These are phyloP conservation scores for Polymixis lichenea DNA, from an alignment of 2,888 invertebrate species.

Conservation along the genomic window DNA sequence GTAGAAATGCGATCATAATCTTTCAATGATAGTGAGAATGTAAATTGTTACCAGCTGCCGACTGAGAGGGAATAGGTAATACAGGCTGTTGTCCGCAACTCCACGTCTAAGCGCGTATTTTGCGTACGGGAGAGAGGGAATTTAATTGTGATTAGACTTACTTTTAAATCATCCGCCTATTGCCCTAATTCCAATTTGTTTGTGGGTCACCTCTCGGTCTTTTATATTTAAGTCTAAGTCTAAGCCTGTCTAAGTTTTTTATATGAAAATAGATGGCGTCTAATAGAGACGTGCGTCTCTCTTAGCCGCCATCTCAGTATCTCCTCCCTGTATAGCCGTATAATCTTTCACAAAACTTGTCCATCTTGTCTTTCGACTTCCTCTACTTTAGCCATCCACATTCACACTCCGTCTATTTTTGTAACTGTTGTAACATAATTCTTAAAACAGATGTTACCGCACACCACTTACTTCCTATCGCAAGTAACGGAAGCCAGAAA, in stretches of 20 bases:
- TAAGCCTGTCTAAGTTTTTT: neutral
- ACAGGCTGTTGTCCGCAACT: too few relatives aligned
- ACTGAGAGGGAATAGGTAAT: too few relatives aligned
- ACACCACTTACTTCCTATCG: conserved; percentile 15
- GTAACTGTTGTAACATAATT: conserved; percentile 19
- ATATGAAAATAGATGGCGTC: too few relatives aligned
- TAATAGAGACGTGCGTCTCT: neutral
- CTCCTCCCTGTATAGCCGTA: neutral
- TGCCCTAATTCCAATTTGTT: neutral
- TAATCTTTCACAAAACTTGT: neutral
- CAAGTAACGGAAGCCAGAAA: conserved; percentile 47
- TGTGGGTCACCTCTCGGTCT: neutral
- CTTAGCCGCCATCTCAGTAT: too few relatives aligned
- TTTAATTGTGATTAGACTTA: too few relatives aligned
- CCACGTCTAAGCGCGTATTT: too few relatives aligned
- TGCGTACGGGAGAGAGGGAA: too few relatives aligned
- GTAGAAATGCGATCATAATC: too few relatives aligned
- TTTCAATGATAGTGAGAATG: neutral
- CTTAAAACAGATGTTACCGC: conserved; percentile 22
- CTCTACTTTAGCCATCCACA: neutral
- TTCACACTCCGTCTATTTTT: neutral
- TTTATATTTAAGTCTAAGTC: too few relatives aligned
- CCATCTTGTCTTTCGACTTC: neutral
- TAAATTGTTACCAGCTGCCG: too few relatives aligned
- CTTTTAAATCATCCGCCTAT: neutral